Evolutionary conservation across 2,888 invertebrate species (phyloP).

Genomic region (Eupithecia subumbrata): DNA sequence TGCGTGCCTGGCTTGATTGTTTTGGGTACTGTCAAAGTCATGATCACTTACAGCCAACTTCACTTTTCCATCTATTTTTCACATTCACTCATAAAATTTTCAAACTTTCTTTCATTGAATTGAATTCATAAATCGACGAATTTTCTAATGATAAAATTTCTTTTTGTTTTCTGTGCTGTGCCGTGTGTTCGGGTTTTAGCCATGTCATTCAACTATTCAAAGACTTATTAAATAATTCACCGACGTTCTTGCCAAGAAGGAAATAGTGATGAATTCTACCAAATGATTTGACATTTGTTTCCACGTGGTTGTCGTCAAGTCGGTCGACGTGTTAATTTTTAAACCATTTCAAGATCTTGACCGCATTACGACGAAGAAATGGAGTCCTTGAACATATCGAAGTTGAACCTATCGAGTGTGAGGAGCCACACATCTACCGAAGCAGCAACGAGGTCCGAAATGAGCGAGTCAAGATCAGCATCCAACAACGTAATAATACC

Average conservation of each 20-base stretch:
- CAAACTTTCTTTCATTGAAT: not conserved
- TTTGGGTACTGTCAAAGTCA: not conserved
- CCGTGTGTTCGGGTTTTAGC: not conserved
- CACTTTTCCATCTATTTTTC: not conserved
- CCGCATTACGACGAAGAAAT: slow-evolving; percentile 57
- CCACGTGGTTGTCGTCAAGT: slow-evolving; percentile 80
- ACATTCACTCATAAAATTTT: too few species aligned
- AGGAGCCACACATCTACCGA: slow-evolving; percentile 63
- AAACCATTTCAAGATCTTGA: slow-evolving; percentile 54
- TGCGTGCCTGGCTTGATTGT: not conserved
- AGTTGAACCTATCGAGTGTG: slow-evolving; percentile 73
- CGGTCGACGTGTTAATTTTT: slow-evolving; percentile 74
- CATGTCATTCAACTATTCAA: not conserved
- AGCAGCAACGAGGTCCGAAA: slow-evolving; percentile 58
- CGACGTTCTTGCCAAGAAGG: not conserved
- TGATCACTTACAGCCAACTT: not conserved
- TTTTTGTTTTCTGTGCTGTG: not conserved
- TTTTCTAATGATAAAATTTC: not conserved
- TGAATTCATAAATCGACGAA: not conserved
- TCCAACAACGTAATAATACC: slow-evolving; percentile 62
- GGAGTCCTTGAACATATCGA: slow-evolving; percentile 78
- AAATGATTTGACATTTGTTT: slow-evolving; percentile 73
- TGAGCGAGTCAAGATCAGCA: slow-evolving; percentile 62
- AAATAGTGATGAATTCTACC: slow-evolving; percentile 40
- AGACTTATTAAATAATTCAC: not conserved